Evolutionary conservation across 1,140 invertebrate species (phyloP).

Genomic region (Tetramorium parvispinum): DNA sequence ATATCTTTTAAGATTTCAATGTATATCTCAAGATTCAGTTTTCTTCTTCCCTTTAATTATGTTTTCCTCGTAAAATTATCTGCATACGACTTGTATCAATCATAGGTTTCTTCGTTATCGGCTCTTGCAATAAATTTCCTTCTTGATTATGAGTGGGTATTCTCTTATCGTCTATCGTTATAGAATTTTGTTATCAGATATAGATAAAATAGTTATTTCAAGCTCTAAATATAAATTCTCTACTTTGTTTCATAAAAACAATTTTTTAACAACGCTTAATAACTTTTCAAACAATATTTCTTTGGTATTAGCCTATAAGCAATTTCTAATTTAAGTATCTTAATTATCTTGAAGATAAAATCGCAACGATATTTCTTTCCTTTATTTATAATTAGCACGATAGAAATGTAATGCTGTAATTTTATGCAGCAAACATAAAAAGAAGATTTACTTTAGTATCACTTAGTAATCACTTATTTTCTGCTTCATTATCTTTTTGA

Average conservation of each 20-base stretch:
- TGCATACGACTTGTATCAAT: neutral
- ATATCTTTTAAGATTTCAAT: neutral
- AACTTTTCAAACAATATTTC: neutral
- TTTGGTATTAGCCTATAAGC: neutral
- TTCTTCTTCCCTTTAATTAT: neutral
- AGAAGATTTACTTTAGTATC: neutral
- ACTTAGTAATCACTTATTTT: neutral
- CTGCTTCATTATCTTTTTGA: neutral
- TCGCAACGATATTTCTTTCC: neutral
- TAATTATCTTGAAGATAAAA: neutral
- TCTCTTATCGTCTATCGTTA: conserved; percentile 27
- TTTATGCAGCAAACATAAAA: neutral
- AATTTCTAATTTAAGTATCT: neutral
- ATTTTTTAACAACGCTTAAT: neutral
- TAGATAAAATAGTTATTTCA: conserved; percentile 34
- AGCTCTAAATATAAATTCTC: neutral
- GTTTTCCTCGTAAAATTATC: neutral
- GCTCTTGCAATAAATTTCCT: conserved; percentile 25
- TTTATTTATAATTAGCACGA: neutral
- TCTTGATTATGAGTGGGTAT: conserved; percentile 13
- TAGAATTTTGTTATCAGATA: conserved; percentile 33
- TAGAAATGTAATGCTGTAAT: neutral
- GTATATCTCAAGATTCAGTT: neutral
- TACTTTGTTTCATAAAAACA: neutral
- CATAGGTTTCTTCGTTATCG: conserved; percentile 41